Evolutionary conservation across 2,888 invertebrate genomes (phyloP), one percentile per base, ranked within the genome.

Genomic region (Epinotia nisella): DNA sequence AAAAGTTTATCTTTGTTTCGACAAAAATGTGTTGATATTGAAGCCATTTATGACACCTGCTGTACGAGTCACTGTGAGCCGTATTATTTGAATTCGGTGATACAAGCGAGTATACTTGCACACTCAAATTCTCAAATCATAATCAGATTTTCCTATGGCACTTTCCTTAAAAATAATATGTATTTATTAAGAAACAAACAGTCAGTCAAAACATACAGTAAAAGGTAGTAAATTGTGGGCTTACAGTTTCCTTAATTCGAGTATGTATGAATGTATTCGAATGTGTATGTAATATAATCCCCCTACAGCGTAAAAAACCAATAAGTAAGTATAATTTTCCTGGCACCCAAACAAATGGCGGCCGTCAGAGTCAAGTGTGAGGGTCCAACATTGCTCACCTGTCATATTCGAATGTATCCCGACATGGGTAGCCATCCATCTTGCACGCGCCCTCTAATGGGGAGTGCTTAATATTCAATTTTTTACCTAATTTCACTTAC

Each of bases 401-500:
- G 74, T 76, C 76, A 76, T 67, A 59, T 49, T 56, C 61, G 58
- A 58, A 68, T 68, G 67, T 62, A 71, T 69, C 51, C 71, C 58
- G 68, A 64, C 73, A 64, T 69, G 73, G 73, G 68, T 69, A 64
- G 58, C 64, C 39, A 73, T 61, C 59, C 61, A 61, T 69, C 70
- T 74, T 74, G 70, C 76, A 51, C 67, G 24, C 67, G 51, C 70
- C 76, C 82, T 66, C 66, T 83, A 82, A 85, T 84, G 82, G 83
- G 77, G 75, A 69, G 68, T 75, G 82, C 82, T 86, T 87, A 85
- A 85, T 86, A 85, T 85, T 84, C 84, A 83, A 83, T 86, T 86
- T 87, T 85, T 87, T 85, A 80, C 85, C 83, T 87, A 88, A 88
- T 87, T 87, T 84, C 82, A 79, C 83, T 78, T 75, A 77, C 78